phyloP scores from a whole-genome alignment of 2,888 invertebrate genomes.

The Crioceris asparagi region DNA sequence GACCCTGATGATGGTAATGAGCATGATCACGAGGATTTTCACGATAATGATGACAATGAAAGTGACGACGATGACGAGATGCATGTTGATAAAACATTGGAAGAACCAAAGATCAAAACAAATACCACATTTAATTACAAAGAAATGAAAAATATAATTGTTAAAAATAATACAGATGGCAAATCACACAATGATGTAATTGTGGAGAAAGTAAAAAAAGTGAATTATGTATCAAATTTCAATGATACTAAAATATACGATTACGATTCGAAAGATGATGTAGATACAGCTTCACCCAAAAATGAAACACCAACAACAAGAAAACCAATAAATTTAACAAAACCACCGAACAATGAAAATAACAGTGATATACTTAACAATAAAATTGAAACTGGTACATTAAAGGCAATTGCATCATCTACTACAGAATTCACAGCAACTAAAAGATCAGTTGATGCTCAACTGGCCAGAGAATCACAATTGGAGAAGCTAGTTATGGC shows the following conservation, averaged over 20 bases:
- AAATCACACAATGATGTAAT: conserved; percentile 30
- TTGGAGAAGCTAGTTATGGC: no score
- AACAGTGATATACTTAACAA: conserved; percentile 28
- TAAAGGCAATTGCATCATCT: conserved; percentile 21
- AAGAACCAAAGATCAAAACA: conserved; percentile 20
- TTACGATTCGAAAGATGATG: conserved; percentile 8
- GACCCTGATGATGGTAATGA: conserved; percentile 16
- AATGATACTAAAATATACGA: conserved; percentile 44
- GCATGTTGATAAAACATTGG: conserved; percentile 20
- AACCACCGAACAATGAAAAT: conserved; percentile 21
- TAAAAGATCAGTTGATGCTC: no score
- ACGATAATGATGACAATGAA: conserved; percentile 12
- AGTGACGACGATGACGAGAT: conserved; percentile 15
- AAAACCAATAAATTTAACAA: conserved; percentile 20
- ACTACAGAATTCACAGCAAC: no score
- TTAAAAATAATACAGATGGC: conserved; percentile 24
- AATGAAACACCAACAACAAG: conserved; percentile 17
- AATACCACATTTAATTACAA: conserved; percentile 25
- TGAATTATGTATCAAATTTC: conserved; percentile 41
- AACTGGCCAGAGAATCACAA: no score
- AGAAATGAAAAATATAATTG: conserved; percentile 24
- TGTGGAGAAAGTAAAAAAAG: conserved; percentile 39
- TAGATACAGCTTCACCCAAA: neutral
- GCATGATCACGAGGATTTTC: conserved; percentile 10
- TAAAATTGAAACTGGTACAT: conserved; percentile 30